phyloP scores from a whole-genome alignment of 2,797 vertebrate genomes.

The Chanos chanos region DNA sequence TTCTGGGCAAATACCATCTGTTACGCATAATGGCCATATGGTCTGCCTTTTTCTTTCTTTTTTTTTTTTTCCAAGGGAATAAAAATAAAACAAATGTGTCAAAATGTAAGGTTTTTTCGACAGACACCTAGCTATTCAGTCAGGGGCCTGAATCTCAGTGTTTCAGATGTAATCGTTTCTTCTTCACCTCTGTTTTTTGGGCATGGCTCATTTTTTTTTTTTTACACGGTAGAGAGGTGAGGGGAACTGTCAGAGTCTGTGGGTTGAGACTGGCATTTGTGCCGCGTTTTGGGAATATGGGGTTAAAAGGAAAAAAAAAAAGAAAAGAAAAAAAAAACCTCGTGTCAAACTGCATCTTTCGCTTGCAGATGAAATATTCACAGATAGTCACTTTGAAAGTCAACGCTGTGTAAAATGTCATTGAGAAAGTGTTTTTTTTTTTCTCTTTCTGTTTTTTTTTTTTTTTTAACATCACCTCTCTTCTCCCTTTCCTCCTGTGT shows the following conservation, averaged over 20 bases:
- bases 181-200: conserved; percentile 47
- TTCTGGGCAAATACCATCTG: conserved; percentile 84
- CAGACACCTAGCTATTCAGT: conserved; percentile 76
- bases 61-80: conserved; percentile 79
- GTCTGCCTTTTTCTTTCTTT: too few species aligned
- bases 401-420: conserved; percentile 79
- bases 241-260: conserved; percentile 59
- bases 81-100: conserved; percentile 88
- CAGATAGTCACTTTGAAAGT: conserved; percentile 80
- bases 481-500: too few species aligned
- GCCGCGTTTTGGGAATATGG: conserved; percentile 58
- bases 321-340: too few species aligned
- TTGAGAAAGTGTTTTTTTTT: conserved; percentile 64
- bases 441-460: conserved; percentile 72
- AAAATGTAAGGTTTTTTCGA: conserved; percentile 78
- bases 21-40: conserved; percentile 81
- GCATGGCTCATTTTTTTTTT: conserved; percentile 11
- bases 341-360: conserved; percentile 62
- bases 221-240: conserved; percentile 31
- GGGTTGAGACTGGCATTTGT: conserved; percentile 62
- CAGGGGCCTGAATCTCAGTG: conserved; percentile 70
- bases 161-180: conserved; percentile 63
- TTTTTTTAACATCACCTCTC: too few species aligned
- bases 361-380: conserved; percentile 66
- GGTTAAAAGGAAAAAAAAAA: too few species aligned